Evolutionary conservation across 2,888 invertebrate species (phyloP).

Genomic region (Rhagonycha fulva): DNA sequence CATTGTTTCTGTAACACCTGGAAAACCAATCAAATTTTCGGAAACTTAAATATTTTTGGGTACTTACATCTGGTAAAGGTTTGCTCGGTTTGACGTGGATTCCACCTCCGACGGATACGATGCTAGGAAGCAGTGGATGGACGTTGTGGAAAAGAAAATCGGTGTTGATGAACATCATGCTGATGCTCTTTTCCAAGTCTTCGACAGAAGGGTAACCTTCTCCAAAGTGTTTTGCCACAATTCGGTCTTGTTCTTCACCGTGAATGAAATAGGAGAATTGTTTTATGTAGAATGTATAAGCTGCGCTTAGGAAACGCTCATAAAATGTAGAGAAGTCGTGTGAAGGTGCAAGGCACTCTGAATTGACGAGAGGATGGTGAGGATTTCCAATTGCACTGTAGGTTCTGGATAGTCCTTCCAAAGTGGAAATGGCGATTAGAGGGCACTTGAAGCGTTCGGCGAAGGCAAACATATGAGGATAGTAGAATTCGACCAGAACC

Average conservation of each 20-base stretch:
- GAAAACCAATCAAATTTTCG: neutral
- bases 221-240: neutral
- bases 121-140: neutral
- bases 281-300: neutral
- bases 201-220: neutral
- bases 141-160: neutral
- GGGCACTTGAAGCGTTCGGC: conserved; percentile 46
- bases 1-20: neutral
- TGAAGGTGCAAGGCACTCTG: conserved; percentile 41
- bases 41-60: too few species aligned
- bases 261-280: neutral
- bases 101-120: neutral
- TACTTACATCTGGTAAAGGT: neutral
- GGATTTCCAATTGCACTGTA: conserved; percentile 46
- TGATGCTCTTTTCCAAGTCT: neutral
- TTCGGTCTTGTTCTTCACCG: neutral
- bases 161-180: neutral
- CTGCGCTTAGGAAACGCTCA: conserved; percentile 34
- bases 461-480: conserved; percentile 42
- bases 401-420: conserved; percentile 41
- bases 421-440: conserved; percentile 44
- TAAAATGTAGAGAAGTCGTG: conserved; percentile 36
- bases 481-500: conserved; percentile 45
- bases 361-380: conserved; percentile 45
- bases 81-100: neutral